These are phyloP conservation scores for Orientallactaga bullata DNA, from an alignment of 2,113 vertebrate species.

Conservation along the genomic window DNA sequence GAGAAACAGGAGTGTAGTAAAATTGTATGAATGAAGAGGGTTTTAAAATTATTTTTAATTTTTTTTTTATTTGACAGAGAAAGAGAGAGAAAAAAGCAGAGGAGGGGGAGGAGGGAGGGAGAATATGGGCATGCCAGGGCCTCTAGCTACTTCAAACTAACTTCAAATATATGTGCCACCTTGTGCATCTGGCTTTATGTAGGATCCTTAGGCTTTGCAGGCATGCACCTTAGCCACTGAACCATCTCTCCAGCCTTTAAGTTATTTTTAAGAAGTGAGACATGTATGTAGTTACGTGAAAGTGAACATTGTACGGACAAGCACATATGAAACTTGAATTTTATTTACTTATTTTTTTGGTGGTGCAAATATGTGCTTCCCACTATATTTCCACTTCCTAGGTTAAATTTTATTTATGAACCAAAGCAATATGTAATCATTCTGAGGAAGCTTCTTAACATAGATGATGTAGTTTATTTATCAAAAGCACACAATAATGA, in stretches of 20 bases:
- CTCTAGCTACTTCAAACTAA: too few relatives aligned
- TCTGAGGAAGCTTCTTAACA: neutral
- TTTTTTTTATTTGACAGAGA: too few relatives aligned
- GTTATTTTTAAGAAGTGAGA: neutral
- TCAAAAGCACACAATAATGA: neutral
- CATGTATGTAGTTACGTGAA: constrained; percentile 1
- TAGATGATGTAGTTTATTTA: constrained; percentile 37
- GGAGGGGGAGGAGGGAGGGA: too few relatives aligned
- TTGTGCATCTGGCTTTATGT: too few relatives aligned
- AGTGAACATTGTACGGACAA: constrained; percentile 33
- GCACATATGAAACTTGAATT: constrained; percentile 1
- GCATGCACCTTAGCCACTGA: too few relatives aligned
- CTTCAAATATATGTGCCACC: too few relatives aligned
- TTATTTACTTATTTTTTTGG: neutral
- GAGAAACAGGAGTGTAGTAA: neutral
- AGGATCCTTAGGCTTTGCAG: too few relatives aligned
- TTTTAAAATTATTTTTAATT: too few relatives aligned
- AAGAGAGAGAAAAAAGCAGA: too few relatives aligned
- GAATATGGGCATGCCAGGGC: too few relatives aligned
- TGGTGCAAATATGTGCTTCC: neutral
- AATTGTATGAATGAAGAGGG: neutral
- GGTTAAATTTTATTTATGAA: constrained; percentile 40
- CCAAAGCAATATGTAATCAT: neutral
- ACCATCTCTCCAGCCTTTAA: too few relatives aligned
- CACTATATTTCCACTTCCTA: neutral